Percentiles rank a stretch among this genome's conserved stretches.
Conservation (phyloP, 2,797 vertebrate species). For the Odontamblyopus lacepedii region DNA sequence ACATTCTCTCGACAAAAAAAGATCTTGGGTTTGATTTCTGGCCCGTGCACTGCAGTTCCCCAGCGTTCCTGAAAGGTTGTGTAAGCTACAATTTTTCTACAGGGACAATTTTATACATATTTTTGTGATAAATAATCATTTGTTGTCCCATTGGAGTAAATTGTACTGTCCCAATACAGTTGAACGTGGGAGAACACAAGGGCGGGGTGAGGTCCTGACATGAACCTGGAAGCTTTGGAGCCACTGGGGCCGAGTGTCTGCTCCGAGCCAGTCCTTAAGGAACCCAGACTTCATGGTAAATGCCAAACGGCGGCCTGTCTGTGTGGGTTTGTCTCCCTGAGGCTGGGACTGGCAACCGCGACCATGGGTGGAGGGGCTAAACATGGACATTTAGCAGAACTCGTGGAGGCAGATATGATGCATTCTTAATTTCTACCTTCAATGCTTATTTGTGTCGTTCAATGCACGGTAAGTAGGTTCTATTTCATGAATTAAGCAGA, state of each 20-base stretch:
- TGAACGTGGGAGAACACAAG: conserved; percentile 4
- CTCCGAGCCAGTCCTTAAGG: conserved; percentile 59
- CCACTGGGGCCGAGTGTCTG: conserved; percentile 57
- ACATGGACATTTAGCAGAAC: conserved; percentile 27
- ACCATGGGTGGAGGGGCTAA: conserved; percentile 28
- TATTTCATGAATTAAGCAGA: conserved; percentile 25
- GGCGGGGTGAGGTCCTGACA: conserved; percentile 58
- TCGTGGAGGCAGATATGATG: conserved; percentile 36
- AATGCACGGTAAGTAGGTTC: conserved; percentile 9
- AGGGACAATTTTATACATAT: neutral
- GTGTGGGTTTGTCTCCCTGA: conserved; percentile 30
- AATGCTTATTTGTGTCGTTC: conserved; percentile 22
- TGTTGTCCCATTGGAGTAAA: neutral
- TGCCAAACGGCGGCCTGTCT: conserved; percentile 46
- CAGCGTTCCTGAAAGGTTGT: neutral
- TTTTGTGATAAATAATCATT: neutral
- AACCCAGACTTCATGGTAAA: conserved; percentile 35
- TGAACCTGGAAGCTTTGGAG: conserved; percentile 58
- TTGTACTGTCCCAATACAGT: neutral
- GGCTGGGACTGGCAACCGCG: conserved; percentile 22
- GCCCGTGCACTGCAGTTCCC: neutral
- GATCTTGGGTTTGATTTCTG: neutral
- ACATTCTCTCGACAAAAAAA: too few species aligned
- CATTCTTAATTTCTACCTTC: conserved; percentile 22
- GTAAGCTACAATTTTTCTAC: neutral